Base-by-base conservation (phyloP, 2,888 invertebrate species). In the Drosophila prostipennis region DNA sequence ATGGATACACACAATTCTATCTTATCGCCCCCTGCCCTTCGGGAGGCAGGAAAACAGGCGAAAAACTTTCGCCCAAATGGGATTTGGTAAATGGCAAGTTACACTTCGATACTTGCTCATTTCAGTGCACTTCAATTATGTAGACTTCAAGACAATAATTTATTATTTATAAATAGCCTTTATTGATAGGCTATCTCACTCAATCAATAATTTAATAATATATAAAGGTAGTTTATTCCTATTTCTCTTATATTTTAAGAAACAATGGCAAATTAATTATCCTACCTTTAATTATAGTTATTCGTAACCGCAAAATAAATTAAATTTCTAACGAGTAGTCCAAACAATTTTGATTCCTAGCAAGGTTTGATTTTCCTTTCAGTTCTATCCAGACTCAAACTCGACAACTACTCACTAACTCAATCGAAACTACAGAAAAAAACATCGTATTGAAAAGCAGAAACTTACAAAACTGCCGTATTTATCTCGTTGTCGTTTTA, bases 1-100 rank as follows among this genome's bases (percentile, higher is more conserved):
- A 83, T 80, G 74, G 80, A 85, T 79, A 80, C 82, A 87, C 77
- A 87, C 65, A 65, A 46, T 74, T 76, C 74, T 78, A 72, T 72
- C 64, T 72, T 69, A 76, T 72, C 73, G 69, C 61, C 70, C 65
- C 19, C 71, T 19, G 11, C 68, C 34, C 34, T 63, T 72, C 65
- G 26, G 48, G 19, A 34, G 48, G 45, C 45, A 23, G 29, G 8
- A 29, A 26, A 45, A 23, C 43, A 52, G 19, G 36, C 36, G 36
- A 23, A 36, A 48, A 69, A 72, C 34, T 60, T 67, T 69, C 8
- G n/a, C 19, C 57, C 64, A 43, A 71, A 71, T 36, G 72, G 72
- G 40, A 48, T 46, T 48, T 37, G 11, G 8, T 5, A 37, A 58
- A 29, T 48, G 48, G 10, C 48, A 64, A 46, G 19, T 16, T 36